phyloP scores from a whole-genome alignment of 2,113 vertebrate genomes.

The Thunnus maccoyii region DNA sequence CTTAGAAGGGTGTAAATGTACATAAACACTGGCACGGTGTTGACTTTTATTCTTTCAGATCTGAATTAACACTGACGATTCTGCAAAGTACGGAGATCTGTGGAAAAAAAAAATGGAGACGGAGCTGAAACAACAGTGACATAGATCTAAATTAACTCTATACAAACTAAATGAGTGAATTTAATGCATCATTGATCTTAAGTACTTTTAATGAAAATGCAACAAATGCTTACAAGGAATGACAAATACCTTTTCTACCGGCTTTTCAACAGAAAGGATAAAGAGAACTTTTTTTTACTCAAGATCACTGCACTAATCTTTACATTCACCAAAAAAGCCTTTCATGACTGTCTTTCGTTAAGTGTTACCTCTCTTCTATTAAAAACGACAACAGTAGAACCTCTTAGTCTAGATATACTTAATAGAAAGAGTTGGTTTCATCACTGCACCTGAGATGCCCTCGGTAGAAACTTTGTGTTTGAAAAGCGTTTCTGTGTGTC shows the following conservation, averaged over 20 bases:
- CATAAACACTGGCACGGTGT: conserved; percentile 46
- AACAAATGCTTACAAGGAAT: background rate
- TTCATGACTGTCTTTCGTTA: background rate
- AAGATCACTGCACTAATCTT: background rate
- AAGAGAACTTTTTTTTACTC: background rate
- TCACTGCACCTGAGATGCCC: background rate
- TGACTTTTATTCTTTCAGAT: conserved; percentile 33
- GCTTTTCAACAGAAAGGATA: background rate
- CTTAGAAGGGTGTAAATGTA: conserved; percentile 47
- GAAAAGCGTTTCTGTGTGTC: conserved; percentile 42
- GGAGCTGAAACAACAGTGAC: background rate
- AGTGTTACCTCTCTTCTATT: background rate
- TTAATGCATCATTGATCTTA: background rate
- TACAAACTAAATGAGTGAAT: background rate
- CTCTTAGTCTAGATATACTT: background rate
- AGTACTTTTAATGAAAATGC: background rate
- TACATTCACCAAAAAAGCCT: background rate
- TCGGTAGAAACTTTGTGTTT: conserved; percentile 21
- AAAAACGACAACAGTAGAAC: background rate
- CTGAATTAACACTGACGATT: conserved; percentile 32
- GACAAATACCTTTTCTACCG: background rate
- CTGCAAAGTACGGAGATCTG: conserved; percentile 21
- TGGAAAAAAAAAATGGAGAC: background rate
- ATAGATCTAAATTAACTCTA: background rate
- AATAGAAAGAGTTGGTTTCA: conserved; percentile 1